Percentiles rank a stretch among this genome's conserved stretches.
Conservation (phyloP, 2,113 vertebrate genomes). For the Menura novaehollandiae region DNA sequence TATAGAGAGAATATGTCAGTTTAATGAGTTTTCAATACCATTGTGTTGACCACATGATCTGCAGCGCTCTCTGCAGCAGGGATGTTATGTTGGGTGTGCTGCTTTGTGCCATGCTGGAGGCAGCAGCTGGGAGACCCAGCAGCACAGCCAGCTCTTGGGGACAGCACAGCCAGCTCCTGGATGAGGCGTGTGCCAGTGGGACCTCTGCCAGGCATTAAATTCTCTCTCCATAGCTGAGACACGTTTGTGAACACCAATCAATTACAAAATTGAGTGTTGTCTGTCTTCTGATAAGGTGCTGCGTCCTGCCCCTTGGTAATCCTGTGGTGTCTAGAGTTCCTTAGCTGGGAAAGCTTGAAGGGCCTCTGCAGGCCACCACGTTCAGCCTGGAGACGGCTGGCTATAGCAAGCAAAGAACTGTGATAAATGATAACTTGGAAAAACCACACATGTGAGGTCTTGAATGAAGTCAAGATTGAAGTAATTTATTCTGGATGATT, state of each 20-base stretch:
- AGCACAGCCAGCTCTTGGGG: neutral
- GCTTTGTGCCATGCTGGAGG: neutral
- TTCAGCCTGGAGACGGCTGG: conserved; percentile 35
- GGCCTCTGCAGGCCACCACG: neutral
- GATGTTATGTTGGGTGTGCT: rapidly evolving
- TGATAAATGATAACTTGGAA: conserved; percentile 47
- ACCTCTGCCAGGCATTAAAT: neutral
- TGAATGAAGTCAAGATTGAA: conserved; percentile 72
- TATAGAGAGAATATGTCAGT: neutral
- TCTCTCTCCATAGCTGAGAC: neutral
- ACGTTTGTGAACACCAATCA: neutral
- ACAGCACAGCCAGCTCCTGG: no score
- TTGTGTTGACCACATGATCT: neutral
- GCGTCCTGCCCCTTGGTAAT: neutral
- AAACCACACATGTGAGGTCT: neutral
- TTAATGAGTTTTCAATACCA: neutral
- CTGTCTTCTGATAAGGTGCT: neutral
- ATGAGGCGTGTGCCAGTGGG: rapidly evolving
- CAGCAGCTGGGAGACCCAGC: neutral
- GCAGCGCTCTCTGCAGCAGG: neutral
- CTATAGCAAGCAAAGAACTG: neutral
- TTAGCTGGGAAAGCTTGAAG: neutral
- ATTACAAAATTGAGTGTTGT: neutral
- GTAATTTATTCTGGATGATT: conserved; percentile 70
- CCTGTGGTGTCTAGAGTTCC: neutral